Conservation (phyloP, 2,113 vertebrate genomes). For the Hippoglossus stenolepis region DNA sequence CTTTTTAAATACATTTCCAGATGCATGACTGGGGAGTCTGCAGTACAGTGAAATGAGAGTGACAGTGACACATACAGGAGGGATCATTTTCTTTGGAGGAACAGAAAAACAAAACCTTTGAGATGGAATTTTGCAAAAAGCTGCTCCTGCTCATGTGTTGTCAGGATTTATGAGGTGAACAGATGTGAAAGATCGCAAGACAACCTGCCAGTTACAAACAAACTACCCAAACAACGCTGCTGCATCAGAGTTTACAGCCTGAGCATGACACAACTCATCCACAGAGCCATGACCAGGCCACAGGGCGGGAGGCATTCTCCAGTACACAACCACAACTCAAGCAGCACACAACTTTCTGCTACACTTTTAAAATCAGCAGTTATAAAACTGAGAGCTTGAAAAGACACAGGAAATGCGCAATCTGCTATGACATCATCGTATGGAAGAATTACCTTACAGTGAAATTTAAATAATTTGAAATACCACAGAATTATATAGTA, state of each 20-base stretch:
- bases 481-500: not conserved
- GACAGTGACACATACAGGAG: not conserved
- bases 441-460: not conserved
- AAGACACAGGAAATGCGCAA: not conserved
- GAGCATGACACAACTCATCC: not conserved
- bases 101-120: not conserved
- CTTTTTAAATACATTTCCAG: conserved; percentile 45
- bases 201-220: not conserved
- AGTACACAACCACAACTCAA: not conserved
- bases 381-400: conserved; percentile 2
- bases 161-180: conserved; percentile 22
- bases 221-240: conserved; percentile 34
- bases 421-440: not conserved
- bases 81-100: not conserved
- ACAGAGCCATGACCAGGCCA: not conserved
- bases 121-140: conserved; percentile 1
- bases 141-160: not conserved
- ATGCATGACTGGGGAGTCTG: conserved; percentile 8
- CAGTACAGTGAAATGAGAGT: conserved; percentile 6
- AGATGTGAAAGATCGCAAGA: conserved; percentile 19
- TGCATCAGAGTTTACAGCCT: conserved; percentile 25
- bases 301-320: not conserved
- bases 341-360: not conserved
- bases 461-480: not conserved
- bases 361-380: not conserved